phyloP scores from a whole-genome alignment of 2,888 invertebrate genomes.

The Stenodema calcarata region DNA sequence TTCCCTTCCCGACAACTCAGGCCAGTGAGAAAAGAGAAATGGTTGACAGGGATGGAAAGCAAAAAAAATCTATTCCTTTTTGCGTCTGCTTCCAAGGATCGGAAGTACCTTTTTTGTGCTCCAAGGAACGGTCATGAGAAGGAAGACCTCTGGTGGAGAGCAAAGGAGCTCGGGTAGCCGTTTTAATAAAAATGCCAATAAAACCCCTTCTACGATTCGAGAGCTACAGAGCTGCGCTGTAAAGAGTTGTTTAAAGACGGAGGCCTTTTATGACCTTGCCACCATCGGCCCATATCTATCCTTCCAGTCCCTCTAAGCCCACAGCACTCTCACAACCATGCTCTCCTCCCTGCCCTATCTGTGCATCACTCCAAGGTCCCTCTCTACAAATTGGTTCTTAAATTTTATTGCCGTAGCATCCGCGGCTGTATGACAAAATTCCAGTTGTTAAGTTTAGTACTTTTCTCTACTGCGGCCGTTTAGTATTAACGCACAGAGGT shows the following conservation, averaged over 20 bases:
- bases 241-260: slow-evolving; percentile 29
- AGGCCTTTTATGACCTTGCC: slow-evolving; percentile 6
- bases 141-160: background rate
- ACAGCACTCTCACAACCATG: background rate
- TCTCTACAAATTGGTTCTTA: slow-evolving; percentile 29
- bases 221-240: background rate
- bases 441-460: background rate
- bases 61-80: background rate
- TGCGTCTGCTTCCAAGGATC: background rate
- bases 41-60: slow-evolving; percentile 5
- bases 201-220: slow-evolving; percentile 15
- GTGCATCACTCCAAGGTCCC: background rate
- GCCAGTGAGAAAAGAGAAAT: slow-evolving; percentile 26
- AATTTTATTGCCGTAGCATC: background rate
- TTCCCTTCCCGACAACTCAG: slow-evolving; percentile 7
- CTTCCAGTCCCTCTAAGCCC: background rate
- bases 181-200: slow-evolving; percentile 34
- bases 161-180: background rate
- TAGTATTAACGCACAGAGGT: background rate
- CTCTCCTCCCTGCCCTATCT: background rate
- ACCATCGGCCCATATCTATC: background rate
- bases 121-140: background rate
- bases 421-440: background rate
- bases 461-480: background rate
- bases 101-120: background rate